Conservation (phyloP, 2,888 invertebrate genomes). For the Conchocele bisecta region DNA sequence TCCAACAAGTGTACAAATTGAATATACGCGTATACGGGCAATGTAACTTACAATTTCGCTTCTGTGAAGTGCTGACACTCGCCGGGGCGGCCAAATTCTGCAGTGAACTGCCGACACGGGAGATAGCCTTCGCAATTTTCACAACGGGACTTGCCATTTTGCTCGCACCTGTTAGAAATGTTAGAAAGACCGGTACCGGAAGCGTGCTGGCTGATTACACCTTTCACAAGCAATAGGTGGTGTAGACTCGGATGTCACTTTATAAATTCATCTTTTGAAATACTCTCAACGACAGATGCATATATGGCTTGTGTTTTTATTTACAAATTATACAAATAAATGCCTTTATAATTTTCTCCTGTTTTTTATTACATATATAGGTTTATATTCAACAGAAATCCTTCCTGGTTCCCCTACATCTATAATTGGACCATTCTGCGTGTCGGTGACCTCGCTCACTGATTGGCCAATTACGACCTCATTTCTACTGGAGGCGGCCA, state of each 20-base stretch:
- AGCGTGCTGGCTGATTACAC: conserved; percentile 6
- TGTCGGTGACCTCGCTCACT: conserved; percentile 31
- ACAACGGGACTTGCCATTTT: conserved; percentile 76
- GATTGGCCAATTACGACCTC: conserved; percentile 63
- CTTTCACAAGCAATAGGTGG: neutral
- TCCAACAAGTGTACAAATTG: no score
- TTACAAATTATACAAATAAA: no score
- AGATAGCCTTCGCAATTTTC: conserved; percentile 69
- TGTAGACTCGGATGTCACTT: neutral
- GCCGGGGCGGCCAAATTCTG: conserved; percentile 73
- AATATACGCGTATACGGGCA: no score
- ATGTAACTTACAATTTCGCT: conserved; percentile 77
- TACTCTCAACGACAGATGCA: no score
- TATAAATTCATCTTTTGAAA: no score
- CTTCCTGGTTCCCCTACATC: no score
- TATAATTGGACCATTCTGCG: no score
- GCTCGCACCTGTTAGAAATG: conserved; percentile 52
- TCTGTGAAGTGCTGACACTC: conserved; percentile 63
- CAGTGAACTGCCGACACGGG: conserved; percentile 66
- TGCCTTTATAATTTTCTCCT: no score
- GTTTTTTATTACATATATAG: no score
- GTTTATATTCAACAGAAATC: no score
- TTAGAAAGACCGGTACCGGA: conserved; percentile 67
- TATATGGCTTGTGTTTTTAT: no score
- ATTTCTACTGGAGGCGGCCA: conserved; percentile 55